Conservation (phyloP, 1,140 invertebrate species). For the Aporrectodea caliginosa region DNA sequence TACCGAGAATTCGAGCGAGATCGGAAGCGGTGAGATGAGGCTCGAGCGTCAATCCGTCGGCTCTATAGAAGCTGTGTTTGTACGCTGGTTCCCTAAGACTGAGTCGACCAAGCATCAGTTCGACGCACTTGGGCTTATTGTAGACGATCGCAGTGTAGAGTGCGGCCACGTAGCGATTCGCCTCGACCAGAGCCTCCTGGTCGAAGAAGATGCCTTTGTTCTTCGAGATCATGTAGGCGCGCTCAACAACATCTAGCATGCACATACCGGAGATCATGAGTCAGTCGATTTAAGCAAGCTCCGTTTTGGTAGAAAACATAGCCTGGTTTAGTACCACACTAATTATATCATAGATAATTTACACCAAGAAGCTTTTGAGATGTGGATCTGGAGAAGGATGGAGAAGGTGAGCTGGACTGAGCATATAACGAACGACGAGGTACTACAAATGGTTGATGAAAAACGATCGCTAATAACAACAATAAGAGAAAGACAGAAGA, state of each 20-base stretch:
- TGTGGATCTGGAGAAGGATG: no score
- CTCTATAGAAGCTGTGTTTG: conserved; percentile 7
- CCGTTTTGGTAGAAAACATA: no score
- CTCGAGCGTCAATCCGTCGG: background rate
- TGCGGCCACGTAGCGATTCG: conserved; percentile 27
- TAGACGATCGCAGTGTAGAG: conserved; percentile 28
- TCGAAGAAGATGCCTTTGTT: conserved; percentile 31
- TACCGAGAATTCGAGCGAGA: conserved; percentile 24
- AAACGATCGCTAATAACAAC: no score
- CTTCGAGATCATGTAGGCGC: conserved; percentile 28
- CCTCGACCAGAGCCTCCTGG: conserved; percentile 22
- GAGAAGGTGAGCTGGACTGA: no score
- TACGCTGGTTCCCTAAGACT: conserved; percentile 9
- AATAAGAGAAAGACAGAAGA: no score
- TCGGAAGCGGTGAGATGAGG: conserved; percentile 9
- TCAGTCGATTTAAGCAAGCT: no score
- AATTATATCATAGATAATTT: no score
- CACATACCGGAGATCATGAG: no score
- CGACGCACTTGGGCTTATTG: conserved; percentile 24
- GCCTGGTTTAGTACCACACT: no score
- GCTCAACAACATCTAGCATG: conserved; percentile 27
- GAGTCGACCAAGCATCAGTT: conserved; percentile 20
- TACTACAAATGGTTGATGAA: no score
- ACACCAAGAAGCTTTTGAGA: no score
- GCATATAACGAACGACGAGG: no score